phyloP scores from a whole-genome alignment of 1,140 invertebrate species.

The Pseudomyrmex flavicornis region DNA sequence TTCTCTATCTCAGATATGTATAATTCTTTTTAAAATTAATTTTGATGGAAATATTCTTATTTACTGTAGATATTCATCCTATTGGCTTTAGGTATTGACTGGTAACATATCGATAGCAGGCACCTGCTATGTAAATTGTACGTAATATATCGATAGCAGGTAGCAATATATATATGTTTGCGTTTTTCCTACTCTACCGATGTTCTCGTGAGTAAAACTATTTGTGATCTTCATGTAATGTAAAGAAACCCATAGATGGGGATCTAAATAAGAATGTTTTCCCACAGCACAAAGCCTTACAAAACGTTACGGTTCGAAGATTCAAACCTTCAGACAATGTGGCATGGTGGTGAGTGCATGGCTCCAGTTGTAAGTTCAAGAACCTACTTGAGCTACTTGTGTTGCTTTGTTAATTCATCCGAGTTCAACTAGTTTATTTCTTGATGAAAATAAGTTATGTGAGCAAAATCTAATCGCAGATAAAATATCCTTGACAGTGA shows the following conservation, averaged over 20 bases:
- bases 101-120: background rate
- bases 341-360: background rate
- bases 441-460: background rate
- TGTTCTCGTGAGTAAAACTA: background rate
- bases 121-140: background rate
- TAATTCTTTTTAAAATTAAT: background rate
- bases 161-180: background rate
- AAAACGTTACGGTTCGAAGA: background rate
- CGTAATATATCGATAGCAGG: conserved; percentile 1
- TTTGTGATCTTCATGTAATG: background rate
- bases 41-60: background rate
- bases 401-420: background rate
- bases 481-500: conserved; percentile 27
- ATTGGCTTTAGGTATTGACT: background rate
- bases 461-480: background rate
- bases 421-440: background rate
- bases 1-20: too few relatives aligned
- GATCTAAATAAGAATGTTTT: conserved; percentile 14
- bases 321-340: background rate
- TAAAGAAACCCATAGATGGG: conserved; percentile 47
- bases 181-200: conserved; percentile 4
- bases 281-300: background rate
- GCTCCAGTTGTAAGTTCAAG: background rate
- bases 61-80: background rate
- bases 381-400: background rate